Evolutionary conservation across 2,113 vertebrate species (phyloP).

Genomic region (Aptenodytes forsteri): DNA sequence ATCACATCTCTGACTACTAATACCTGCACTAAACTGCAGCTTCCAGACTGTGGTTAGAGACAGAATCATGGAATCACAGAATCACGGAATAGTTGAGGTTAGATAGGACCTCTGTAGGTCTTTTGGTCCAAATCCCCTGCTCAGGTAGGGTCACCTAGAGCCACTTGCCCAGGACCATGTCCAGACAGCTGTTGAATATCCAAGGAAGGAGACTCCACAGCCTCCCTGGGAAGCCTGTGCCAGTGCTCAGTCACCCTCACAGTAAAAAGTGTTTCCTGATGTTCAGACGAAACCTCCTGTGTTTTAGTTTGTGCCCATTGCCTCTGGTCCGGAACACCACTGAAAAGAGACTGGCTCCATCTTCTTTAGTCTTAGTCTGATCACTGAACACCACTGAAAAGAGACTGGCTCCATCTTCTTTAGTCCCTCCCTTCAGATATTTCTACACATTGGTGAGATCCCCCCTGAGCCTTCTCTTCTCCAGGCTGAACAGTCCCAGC

Average conservation of each 20-base stretch:
- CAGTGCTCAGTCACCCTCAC: neutral
- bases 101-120: neutral
- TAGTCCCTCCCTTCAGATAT: neutral
- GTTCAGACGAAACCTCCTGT: neutral
- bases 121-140: neutral
- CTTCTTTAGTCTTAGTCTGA: neutral
- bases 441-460: neutral
- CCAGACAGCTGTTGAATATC: neutral
- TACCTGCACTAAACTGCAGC: neutral
- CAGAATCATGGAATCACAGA: neutral
- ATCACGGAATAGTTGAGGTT: neutral
- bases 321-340: neutral
- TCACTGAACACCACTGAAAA: neutral
- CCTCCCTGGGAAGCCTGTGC: neutral
- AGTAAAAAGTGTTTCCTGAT: neutral
- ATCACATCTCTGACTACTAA: neutral
- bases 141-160: neutral
- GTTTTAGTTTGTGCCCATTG: neutral
- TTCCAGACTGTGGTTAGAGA: neutral
- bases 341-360: neutral
- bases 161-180: neutral
- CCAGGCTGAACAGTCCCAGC: neutral
- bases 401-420: neutral
- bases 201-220: neutral
- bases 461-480: neutral